Base-by-base conservation (phyloP, 2,113 vertebrate genomes). In the Mesitornis unicolor region DNA sequence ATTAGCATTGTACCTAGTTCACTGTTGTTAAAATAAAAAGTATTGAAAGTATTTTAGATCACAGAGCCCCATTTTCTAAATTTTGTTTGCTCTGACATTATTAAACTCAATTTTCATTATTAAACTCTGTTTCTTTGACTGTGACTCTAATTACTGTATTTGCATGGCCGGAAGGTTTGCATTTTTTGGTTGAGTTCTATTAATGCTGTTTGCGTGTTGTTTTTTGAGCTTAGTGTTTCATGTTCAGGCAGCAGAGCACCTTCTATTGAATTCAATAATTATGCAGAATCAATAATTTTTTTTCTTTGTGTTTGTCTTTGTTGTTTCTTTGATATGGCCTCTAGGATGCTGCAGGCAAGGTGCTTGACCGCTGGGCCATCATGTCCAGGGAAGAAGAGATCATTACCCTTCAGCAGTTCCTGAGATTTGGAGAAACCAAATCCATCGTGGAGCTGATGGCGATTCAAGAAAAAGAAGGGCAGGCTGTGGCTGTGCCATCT, bases 371-470 rank as follows among this genome's bases (percentile, higher is more conserved):
- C 97, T 99, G 99, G 99, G 98, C 98, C 97, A 99, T 99, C 98
- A 99, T 99, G 99, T 99, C 99, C 96, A 98, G 99, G 96, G 99
- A 99, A 99, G 99, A 99, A 94, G 99, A 99, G 98, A 99, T 99
- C 98, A 99, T 99, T 98, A 99, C 99, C 98, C 99, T 99, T 97
- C 99, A 99, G 98, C 99, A 99, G 97, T 99, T 99, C 97, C 97
- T 99, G 95, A 99, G 99, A 97, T 99, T 99, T 97, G 99, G 99
- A 97, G 99, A 99, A 98, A 99, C 99, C 74, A 99, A 99, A 98
- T 99, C 99, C 97, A 99, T 99, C 3, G 99, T 99, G 97, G 99
- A 99, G 98, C 98, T 99, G 97, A 99, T 99, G 99, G 99, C 99
- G 89, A 99, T 99, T 98, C 99, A 99, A 98, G 99, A 99, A 98